phyloP scores from a whole-genome alignment of 2,113 vertebrate species.

The Neolamprologus sp. region DNA sequence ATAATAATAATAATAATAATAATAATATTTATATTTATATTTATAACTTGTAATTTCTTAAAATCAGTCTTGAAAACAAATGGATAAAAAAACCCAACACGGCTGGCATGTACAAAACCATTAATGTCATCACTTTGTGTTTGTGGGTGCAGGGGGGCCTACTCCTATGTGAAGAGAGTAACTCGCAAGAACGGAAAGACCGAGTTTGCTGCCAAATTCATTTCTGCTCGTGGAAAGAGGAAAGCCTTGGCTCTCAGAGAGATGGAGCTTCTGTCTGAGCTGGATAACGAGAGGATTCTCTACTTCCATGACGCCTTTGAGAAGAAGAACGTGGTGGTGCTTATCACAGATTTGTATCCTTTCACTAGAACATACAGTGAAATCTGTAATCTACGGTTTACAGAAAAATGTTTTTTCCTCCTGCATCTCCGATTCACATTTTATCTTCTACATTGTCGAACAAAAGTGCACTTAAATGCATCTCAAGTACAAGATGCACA shows the following conservation, averaged over 20 bases:
- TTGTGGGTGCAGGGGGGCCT: constrained; percentile 77
- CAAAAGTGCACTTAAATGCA: not conserved
- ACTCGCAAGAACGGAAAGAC: constrained; percentile 76
- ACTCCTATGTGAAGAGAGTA: constrained; percentile 87
- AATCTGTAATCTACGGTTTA: not conserved
- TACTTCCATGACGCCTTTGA: constrained; percentile 92
- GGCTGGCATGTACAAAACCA: not conserved
- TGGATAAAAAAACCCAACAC: not conserved
- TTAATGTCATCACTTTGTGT: not conserved
- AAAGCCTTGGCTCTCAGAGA: constrained; percentile 79
- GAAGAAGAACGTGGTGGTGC: constrained; percentile 83
- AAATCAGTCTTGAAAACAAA: not conserved
- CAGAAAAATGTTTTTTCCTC: not conserved
- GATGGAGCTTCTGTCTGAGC: constrained; percentile 79
- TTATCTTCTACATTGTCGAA: not conserved
- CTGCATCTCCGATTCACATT: not conserved
- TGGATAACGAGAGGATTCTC: constrained; percentile 81
- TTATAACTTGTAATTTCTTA: not conserved
- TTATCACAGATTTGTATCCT: constrained; percentile 93
- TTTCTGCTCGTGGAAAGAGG: constrained; percentile 78
- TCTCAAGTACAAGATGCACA: constrained; percentile 10
- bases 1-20: not conserved
- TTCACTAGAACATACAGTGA: not conserved
- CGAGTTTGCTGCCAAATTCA: constrained; percentile 88
- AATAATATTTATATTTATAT: not conserved